Base-by-base conservation (phyloP, 2,113 vertebrate genomes). In the western clawed frog (Xenopus tropicalis) region DNA sequence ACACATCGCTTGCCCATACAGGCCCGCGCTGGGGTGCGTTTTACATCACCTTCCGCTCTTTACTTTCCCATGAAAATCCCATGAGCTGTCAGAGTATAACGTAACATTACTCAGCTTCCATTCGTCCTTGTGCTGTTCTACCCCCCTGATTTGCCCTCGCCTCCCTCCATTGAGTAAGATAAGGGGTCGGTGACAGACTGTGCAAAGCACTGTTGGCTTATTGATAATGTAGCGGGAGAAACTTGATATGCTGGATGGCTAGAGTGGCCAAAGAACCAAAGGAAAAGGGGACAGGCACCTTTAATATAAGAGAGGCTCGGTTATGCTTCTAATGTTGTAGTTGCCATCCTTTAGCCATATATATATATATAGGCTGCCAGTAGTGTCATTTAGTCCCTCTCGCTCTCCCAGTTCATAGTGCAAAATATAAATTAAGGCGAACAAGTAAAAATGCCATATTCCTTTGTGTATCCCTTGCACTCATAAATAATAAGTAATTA, bases 151-250 rank as follows among this genome's bases (percentile, higher is more conserved):
- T 46, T 59, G 37, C 20, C 71, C 44, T 13, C 44, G 52, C 24
- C 19, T 44, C n/a, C 42, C 51, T 61, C 77, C 81, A 80, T 80
- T 82, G 80, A 51, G 76, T 72, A 72, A 84, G 86, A 88, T 88
- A 88, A 87, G 83, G 77, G 80, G 78, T 42, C 82, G 0, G 85
- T 87, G 86, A 80, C 87, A 88, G 83, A 83, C 84, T 72, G 86
- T 85, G 86, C 85, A 84, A 86, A 84, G 86, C 84, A 82, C 86
- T 80, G 83, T 82, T 80, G n/a, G 81, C 79, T 78, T 85, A 85
- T 83, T 85, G 80, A 85, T 83, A 14, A 1, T 79, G 77, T 0
- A 4, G 70, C 82, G 83, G 81, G 82, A 82, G 82, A 85, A 86
- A 84, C 81, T 73, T 83, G 83, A 87, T 86, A 82, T 72, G 79